Percentiles rank a stretch among this genome's conserved stretches.
These are phyloP conservation scores for Bicyclus anynana DNA, from an alignment of 1,140 invertebrate species.

Conservation along the genomic window DNA sequence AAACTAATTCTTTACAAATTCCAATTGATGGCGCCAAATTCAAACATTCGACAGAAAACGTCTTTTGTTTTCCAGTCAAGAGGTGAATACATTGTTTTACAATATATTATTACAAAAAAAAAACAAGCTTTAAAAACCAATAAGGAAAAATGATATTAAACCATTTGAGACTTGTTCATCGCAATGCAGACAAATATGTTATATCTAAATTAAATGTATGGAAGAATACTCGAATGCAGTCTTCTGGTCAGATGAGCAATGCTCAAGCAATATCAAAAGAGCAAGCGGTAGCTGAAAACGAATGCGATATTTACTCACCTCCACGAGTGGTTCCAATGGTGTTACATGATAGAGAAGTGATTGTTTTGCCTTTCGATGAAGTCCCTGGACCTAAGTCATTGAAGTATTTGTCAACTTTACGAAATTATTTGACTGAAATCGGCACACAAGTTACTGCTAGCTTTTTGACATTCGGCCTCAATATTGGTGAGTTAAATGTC, in stretches of 20 bases:
- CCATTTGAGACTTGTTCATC: conserved; percentile 13
- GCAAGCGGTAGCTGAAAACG: conserved; percentile 17
- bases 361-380: conserved; percentile 77
- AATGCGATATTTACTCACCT: conserved; percentile 41
- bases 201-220: conserved; percentile 17
- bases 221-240: conserved; percentile 21
- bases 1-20: not conserved
- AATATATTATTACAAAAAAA: not conserved
- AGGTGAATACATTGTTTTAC: not conserved
- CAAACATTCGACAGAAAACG: not conserved
- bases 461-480: conserved; percentile 78
- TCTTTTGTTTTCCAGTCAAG: conserved; percentile 13
- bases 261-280: conserved; percentile 8
- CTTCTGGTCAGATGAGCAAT: conserved; percentile 17
- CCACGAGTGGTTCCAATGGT: conserved; percentile 50
- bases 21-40: not conserved
- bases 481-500: conserved; percentile 75
- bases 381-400: conserved; percentile 80
- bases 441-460: conserved; percentile 80
- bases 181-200: conserved; percentile 10
- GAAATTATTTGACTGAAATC: conserved; percentile 79
- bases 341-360: conserved; percentile 43
- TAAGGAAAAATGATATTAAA: conserved; percentile 11
- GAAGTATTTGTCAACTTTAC: conserved; percentile 77
- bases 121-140: not conserved